Evolutionary conservation across 2,113 vertebrate species (phyloP).

Genomic region (Percopsis transmontana): DNA sequence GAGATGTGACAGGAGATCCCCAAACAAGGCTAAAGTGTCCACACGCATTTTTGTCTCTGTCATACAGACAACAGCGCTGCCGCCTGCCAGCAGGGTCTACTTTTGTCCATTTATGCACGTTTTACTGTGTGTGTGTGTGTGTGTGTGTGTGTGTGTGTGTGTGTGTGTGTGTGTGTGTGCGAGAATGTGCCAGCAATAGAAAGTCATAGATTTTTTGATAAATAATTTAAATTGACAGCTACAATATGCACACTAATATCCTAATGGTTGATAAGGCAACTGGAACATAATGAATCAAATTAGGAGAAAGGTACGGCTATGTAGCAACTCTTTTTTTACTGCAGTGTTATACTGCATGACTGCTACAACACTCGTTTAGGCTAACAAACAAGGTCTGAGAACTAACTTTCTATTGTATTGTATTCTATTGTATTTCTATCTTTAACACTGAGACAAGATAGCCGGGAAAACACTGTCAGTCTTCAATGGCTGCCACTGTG

Average conservation of each 20-base stretch:
- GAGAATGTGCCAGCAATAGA: not conserved
- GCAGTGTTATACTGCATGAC: not conserved
- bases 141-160: not conserved
- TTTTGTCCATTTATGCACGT: not conserved
- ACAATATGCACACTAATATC: constrained; percentile 31
- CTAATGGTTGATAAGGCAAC: constrained; percentile 1
- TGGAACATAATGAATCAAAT: too few relatives aligned
- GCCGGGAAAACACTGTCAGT: too few relatives aligned
- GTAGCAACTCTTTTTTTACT: too few relatives aligned
- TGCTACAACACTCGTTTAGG: not conserved
- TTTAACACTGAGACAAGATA: not conserved
- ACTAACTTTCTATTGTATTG: too few relatives aligned
- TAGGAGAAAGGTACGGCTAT: too few relatives aligned
- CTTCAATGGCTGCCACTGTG: too few relatives aligned
- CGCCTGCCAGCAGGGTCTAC: constrained; percentile 6
- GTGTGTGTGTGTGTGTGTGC: not conserved
- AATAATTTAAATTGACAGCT: constrained; percentile 39
- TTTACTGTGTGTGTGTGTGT: not conserved
- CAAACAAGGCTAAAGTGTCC: constrained; percentile 62
- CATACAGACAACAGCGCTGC: constrained; percentile 36
- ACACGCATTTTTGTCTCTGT: constrained; percentile 62
- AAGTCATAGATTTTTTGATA: not conserved
- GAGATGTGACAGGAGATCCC: constrained; percentile 70
- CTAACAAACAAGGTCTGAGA: too few relatives aligned
- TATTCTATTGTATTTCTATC: not conserved